Percentiles rank a stretch among this genome's conserved stretches.
Conservation (phyloP, 2,888 invertebrate genomes). For the Phengaris arion region DNA sequence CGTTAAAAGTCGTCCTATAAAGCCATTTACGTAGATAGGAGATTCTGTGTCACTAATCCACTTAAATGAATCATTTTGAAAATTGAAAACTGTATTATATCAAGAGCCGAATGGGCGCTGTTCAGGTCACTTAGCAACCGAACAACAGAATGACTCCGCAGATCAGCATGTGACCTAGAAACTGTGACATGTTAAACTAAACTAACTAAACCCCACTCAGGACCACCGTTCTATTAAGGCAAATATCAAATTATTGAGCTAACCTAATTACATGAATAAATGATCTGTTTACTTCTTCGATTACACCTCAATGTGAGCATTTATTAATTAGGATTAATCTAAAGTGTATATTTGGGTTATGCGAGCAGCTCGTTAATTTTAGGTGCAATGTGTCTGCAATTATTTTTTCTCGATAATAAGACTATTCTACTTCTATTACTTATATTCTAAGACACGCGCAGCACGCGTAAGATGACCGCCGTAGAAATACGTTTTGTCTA, state of each 20-base stretch:
- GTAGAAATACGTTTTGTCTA: too few relatives aligned
- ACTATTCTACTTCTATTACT: too few relatives aligned
- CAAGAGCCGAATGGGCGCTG: conserved; percentile 27
- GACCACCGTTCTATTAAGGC: not conserved
- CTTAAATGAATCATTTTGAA: conserved; percentile 28
- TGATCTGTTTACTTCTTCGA: conserved; percentile 26
- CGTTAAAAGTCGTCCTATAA: not conserved
- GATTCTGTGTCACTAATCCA: not conserved
- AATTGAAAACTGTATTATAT: conserved; percentile 30
- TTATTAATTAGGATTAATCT: conserved; percentile 6
- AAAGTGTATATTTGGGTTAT: not conserved
- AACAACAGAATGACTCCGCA: conserved; percentile 16
- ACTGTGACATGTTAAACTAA: conserved; percentile 7
- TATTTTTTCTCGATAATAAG: not conserved
- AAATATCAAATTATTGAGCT: conserved; percentile 22
- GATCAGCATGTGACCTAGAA: conserved; percentile 24
- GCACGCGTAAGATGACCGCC: too few relatives aligned
- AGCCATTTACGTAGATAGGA: not conserved
- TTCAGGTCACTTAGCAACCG: conserved; percentile 13
- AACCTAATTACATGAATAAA: conserved; percentile 14
- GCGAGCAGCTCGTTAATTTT: not conserved
- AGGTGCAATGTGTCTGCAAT: not conserved
- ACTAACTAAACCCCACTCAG: not conserved
- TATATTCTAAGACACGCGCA: too few relatives aligned
- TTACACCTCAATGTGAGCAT: conserved; percentile 25